Base-by-base conservation (phyloP, 2,888 invertebrate genomes). In the Yponomeuta plumbellus region DNA sequence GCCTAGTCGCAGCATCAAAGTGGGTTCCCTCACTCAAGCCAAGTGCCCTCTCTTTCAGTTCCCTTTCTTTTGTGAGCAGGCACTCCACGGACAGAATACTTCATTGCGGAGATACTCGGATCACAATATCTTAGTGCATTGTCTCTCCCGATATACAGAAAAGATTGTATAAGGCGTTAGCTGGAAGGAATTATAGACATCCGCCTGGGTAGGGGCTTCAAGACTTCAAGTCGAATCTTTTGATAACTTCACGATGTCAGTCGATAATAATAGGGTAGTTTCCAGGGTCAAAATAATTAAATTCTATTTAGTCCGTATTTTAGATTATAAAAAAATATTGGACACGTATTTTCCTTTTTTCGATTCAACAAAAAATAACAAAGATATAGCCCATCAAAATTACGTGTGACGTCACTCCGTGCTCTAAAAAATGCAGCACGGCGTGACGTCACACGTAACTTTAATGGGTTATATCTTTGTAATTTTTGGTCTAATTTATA, bases 11-110 rank as follows among this genome's bases (percentile, higher is more conserved):
- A 11, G 34, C 22, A 11, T 1, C 82, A 80, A 75, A 76, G 78
- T 78, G 80, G 81, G 79, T 77, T 79, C 82, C 77, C 78, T 74
- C 70, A 72, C 74, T 81, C 72, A 78, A 86, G 88, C 73, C 77
- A 77, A 80, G 88, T 88, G 80, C 77, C 78, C 83, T 85, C 80
- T 79, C 86, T 87, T 88, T 89, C 88, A 83, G 87, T 83, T 88
- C 81, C 78, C 83, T 79, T 84, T 88, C 90, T 88, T 88, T 90
- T 88, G 88, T 89, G 79, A 78, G 75, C 75, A 76, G 79, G 34
- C 78, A 79, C 79, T 77, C 77, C 80, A 77, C 83, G 39, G 21
- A 63, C 39, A 39, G 17, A 66, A 34, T 34, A 83, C 88, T 88
- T 74, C 79, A 84, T 73, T 77, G 70, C 78, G 80, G 80, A 78